Base-by-base conservation (phyloP, 2,797 vertebrate genomes). In the Uromys caudimaculatus region DNA sequence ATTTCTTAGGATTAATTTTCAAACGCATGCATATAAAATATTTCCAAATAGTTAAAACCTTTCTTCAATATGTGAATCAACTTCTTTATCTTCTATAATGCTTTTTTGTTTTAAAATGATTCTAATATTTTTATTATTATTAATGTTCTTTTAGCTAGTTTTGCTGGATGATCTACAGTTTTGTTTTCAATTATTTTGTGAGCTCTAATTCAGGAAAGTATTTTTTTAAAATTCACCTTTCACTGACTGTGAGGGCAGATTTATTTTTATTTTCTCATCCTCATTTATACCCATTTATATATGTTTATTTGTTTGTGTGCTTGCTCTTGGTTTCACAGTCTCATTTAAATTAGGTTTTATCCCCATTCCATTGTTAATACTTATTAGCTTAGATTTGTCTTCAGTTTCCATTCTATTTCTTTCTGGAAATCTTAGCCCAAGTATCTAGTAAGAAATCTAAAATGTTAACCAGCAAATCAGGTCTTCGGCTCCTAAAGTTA, bases 391-490 rank as follows among this genome's bases (percentile, higher is more conserved):
- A 5, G 19, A 76, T 62, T 38, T 85, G 16, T 29, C 50, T 86
- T 93, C 6, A 64, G 12, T 85, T 95, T 82, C 32, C 56, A 21
- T 93, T 73, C 29, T 62, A 50, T 32, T 64, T 90, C 8, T 23
- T 56, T 88, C 47, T 96, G 64, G 32, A 82, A 85, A 83, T 56
- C 89, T 83, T 91, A 89, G 60, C 10, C 35, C 81, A 60, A 35
- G 47, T 47, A 82, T 8, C 71, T 77, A 75, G n/a, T 38, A 62
- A 78, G 13, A 83, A 78, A 29, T 56, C 54, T 87, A 62, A 85
- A 88, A 21, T 52, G 62, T 17, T 52, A 52, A 44, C 12, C 44
- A 86, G 32, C 4, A 3, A 17, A 8, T 52, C 62, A 52, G 13
- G 24, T 23, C 44, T 17, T 69, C 12, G 16, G 27, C 1, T 9